These are phyloP conservation scores for Hyposoter dolosus DNA, from an alignment of 2,888 invertebrate species.

Conservation along the genomic window DNA sequence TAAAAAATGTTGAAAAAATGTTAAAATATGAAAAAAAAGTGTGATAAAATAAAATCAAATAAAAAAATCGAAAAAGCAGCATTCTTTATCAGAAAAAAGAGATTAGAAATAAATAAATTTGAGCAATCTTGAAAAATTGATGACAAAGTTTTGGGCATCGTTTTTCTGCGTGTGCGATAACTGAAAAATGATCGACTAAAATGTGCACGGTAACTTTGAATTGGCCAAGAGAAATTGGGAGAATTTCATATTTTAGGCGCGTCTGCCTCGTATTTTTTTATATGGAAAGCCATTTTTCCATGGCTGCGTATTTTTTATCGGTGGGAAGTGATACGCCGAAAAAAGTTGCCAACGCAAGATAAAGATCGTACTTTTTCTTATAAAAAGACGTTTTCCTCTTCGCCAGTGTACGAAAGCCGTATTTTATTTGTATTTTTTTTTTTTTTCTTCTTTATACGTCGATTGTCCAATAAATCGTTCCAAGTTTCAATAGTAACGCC, in stretches of 20 bases:
- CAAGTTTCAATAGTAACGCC: slow-evolving; percentile 61
- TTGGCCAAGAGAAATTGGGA: not conserved
- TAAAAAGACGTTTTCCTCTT: slow-evolving; percentile 25
- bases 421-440: slow-evolving; percentile 3
- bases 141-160: too few relatives aligned
- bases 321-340: not conserved
- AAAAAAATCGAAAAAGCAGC: too few relatives aligned
- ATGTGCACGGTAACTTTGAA: not conserved
- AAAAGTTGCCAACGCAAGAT: not conserved
- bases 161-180: not conserved
- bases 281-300: not conserved
- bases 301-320: not conserved
- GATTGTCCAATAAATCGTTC: slow-evolving; percentile 59
- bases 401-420: not conserved
- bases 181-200: not conserved
- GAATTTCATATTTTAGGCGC: not conserved
- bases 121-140: too few relatives aligned
- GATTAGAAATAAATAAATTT: too few relatives aligned
- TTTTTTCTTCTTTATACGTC: slow-evolving; percentile 8
- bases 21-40: not conserved
- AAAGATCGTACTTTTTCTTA: slow-evolving; percentile 13
- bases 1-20: not conserved
- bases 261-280: not conserved
- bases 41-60: too few relatives aligned
- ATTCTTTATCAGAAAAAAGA: too few relatives aligned